These are phyloP conservation scores for Anthonomus grandis DNA, from an alignment of 1,140 invertebrate genomes.

Conservation along the genomic window DNA sequence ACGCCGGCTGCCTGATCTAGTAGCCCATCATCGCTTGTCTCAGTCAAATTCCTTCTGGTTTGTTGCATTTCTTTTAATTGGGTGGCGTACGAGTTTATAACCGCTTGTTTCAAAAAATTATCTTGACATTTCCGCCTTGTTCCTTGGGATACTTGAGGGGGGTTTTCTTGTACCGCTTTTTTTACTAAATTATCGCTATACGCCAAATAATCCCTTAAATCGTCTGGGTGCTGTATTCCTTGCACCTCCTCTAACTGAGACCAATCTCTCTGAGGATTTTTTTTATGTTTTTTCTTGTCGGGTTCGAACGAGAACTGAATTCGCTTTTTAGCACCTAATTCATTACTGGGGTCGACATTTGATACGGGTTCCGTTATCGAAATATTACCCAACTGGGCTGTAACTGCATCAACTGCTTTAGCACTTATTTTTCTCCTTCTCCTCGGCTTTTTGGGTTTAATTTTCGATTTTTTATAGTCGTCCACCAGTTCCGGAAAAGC, in stretches of 20 bases:
- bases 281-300: too few relatives aligned
- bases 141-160: neutral
- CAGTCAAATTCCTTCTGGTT: too few relatives aligned
- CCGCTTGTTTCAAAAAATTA: constrained; percentile 9
- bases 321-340: neutral
- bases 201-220: too few relatives aligned
- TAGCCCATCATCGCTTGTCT: too few relatives aligned
- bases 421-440: constrained; percentile 50
- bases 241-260: too few relatives aligned
- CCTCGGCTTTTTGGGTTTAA: constrained; percentile 45
- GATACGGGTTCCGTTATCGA: constrained; percentile 31
- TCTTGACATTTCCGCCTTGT: constrained; percentile 13
- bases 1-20: too few relatives aligned
- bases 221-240: too few relatives aligned
- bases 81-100: neutral
- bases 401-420: constrained; percentile 29
- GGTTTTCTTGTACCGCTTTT: too few relatives aligned
- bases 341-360: constrained; percentile 24
- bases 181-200: too few relatives aligned
- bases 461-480: constrained; percentile 58
- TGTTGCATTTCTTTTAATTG: constrained; percentile 11
- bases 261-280: too few relatives aligned
- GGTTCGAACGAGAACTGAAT: too few relatives aligned
- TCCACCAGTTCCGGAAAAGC: constrained; percentile 66
- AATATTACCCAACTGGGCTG: constrained; percentile 30